phyloP scores from a whole-genome alignment of 2,888 invertebrate genomes.

The Slavum lentiscoides region DNA sequence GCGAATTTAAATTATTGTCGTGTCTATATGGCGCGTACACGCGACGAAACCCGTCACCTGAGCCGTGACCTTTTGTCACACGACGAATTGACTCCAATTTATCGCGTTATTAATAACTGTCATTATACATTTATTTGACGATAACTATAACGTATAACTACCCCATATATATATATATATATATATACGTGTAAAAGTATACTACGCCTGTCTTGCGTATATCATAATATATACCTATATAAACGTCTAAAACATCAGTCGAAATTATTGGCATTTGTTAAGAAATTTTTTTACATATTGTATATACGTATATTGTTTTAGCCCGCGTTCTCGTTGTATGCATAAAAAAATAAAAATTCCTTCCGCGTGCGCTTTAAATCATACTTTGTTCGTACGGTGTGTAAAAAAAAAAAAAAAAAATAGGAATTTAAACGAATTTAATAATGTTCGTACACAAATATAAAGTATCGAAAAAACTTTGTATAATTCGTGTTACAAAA shows the following conservation, averaged over 20 bases:
- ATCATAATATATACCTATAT: background rate
- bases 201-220: background rate
- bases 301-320: background rate
- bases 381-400: no score
- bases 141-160: no score
- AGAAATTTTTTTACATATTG: no score
- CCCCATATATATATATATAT: no score
- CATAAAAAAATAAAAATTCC: background rate
- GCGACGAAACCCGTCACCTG: constrained; percentile 4
- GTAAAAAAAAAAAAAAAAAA: no score
- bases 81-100: constrained; percentile 28
- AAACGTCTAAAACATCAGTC: background rate
- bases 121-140: no score
- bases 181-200: background rate
- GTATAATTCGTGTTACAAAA: background rate
- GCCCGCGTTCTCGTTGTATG: background rate
- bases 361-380: background rate
- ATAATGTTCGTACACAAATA: no score
- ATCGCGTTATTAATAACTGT: constrained; percentile 13
- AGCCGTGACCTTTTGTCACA: constrained; percentile 21
- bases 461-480: background rate
- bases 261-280: constrained; percentile 26
- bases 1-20: background rate
- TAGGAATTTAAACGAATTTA: no score
- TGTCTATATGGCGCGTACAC: background rate